A percentile compares a stretch with the other conserved stretches of the same genome.
Evolutionary conservation across 2,797 vertebrate genomes (phyloP).

Genomic region (Urophycis tenuis): DNA sequence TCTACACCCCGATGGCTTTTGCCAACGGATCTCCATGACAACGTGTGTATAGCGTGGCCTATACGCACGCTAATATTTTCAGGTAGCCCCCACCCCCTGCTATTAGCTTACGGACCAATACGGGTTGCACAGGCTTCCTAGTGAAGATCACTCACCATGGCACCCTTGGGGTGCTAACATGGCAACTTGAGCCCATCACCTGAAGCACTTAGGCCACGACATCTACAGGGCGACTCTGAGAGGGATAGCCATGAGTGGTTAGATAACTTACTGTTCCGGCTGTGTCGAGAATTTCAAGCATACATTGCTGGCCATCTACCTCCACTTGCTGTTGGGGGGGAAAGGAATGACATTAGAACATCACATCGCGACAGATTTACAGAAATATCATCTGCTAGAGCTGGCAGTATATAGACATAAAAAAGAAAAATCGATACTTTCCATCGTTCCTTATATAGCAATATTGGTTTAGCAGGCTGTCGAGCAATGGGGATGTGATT

Average conservation of each 20-base stretch:
- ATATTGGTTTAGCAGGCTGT: background rate
- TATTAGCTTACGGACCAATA: background rate
- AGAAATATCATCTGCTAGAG: background rate
- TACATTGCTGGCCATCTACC: constrained; percentile 97
- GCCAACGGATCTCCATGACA: background rate
- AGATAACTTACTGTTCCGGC: constrained; percentile 89
- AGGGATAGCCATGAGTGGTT: background rate
- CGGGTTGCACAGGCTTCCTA: background rate
- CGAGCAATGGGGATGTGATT: background rate
- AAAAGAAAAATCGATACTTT: background rate
- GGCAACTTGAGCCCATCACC: background rate
- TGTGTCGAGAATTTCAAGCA: constrained; percentile 99
- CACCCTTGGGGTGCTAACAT: background rate
- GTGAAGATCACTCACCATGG: background rate
- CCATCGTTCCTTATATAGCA: background rate
- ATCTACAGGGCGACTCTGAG: background rate
- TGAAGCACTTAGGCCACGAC: background rate
- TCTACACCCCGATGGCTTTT: background rate
- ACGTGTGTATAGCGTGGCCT: background rate
- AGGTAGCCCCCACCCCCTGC: background rate
- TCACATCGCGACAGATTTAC: background rate
- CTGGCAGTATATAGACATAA: background rate
- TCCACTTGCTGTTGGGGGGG: constrained; percentile 85
- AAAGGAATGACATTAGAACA: constrained; percentile 8
- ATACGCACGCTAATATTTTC: background rate